Base-by-base conservation (phyloP, 2,888 invertebrate genomes). In the Podotricha telesiphe region DNA sequence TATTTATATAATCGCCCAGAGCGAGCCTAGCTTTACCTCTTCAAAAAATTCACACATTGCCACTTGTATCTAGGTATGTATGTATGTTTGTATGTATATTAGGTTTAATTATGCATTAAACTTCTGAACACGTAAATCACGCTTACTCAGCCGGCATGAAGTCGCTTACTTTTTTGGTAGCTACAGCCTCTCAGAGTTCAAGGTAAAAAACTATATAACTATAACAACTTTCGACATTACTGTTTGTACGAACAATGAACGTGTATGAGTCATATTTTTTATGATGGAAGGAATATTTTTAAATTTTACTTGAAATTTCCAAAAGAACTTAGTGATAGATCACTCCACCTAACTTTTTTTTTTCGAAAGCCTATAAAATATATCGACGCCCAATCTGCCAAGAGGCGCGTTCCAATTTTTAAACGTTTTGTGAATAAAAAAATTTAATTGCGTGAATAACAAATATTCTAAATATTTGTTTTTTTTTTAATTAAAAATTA, bases 131-230 rank as follows among this genome's bases (percentile, higher is more conserved):
- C 70, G 65, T 72, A 68, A 50, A 65, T 19, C 53, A 45, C 55
- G 65, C 70, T 68, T 70, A 72, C 65, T 72, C 72, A 70, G 65
- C 65, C 67, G 67, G 58, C 62, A 28, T 67, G 37, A 64, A 56
- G 53, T 50, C 55, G 17, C 22, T 66, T 56, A 34, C 13, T 47
- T 62, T 70, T 70, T 72, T 45, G 67, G 67, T 53, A 59, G 55
- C 51, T 63, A 17, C 65, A 56, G 47, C 65, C 40, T 40, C 62
- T 40, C 15, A 34, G 47, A 34, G 62, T 66, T 65, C 72, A 72
- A 69, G 71, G 71, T 69, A 17, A 61, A 10, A 34, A 17, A 20
- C 42, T 45, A 59, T 11, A 45, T n/a, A 59, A 20, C 6, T 42
- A 42, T 20, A 42, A 42, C 22, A 40, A 58, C 42, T 22, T 40